Evolutionary conservation across 2,888 invertebrate species (phyloP), one percentile per base, ranked within the genome.

Genomic region (Drosophila kanekoi): DNA sequence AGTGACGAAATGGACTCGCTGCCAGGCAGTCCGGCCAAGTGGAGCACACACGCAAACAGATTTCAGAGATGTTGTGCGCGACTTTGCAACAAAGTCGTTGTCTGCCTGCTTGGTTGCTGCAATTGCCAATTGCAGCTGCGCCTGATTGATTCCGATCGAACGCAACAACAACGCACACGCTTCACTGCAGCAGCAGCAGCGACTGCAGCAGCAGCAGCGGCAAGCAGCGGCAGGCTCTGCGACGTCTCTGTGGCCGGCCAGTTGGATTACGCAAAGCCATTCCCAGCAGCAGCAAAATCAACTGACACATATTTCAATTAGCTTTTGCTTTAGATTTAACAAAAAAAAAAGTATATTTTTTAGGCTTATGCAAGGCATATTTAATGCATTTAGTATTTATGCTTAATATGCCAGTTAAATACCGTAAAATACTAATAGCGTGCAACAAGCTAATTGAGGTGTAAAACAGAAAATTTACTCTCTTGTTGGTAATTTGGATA

Each of bases 121-220:
- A 52, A 68, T 61, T 69, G 64, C 61, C 79, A 79, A 77, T 37
- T 16, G 40, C 67, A 74, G 77, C 71, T 74, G 58, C 68, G 85
- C 88, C 82, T 85, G 89, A 87, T 85, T 89, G 86, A 85, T 87
- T 89, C 88, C 83, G 68, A 83, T 83, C 80, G 83, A 85, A 86
- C 81, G 68, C 70, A 75, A 72, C 57, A 41, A 49, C 69, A 69
- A 65, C 77, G 59, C 63, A 70, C 47, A 69, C 60, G 70, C 68
- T 69, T 48, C 70, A 54, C 54, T 60, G 57, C 53, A 28, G 28
- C 28, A 18, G 18, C n/a, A n/a, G n/a, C n/a, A n/a, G n/a, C n/a
- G n/a, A n/a, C n/a, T n/a, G n/a, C n/a, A n/a, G n/a, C n/a, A n/a
- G 18, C 35, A 47, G 10, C 66, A 32, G 18, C 52, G 13, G 20